Evolutionary conservation across 2,888 invertebrate genomes (phyloP), one percentile per base, ranked within the genome.

Genomic region (Panorpa germanica): DNA sequence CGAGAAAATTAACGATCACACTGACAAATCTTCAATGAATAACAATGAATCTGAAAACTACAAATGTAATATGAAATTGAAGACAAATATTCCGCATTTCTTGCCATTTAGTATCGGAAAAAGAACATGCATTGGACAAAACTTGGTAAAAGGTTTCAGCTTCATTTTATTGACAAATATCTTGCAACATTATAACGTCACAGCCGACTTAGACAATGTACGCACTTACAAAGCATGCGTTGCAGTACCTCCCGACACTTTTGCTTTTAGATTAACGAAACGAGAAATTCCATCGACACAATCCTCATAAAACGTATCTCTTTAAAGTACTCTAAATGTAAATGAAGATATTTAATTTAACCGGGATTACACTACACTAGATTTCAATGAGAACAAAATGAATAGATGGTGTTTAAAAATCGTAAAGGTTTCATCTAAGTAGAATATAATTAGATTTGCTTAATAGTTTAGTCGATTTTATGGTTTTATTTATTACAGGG

Each of bases 41-140:
- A 22, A 22, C 3, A 27, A 11, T 9, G 24, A 34, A 7, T 7
- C 8, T 5, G 32, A 30, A 23, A 12, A 22, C 9, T 27, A 31
- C 13, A 32, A 17, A 16, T 26, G 50, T 22, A 48, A 50, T 28
- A 49, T 46, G 19, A 35, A 57, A 1, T 53, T 67, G 0, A 63
- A 48, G 37, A 61, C 54, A 38, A 67, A 65, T 40, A 62, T 68
- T 7, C 63, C 76, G 0, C 72, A 80, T 45, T 85, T 83, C 45
- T 55, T 85, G 8, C 85, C 85, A 0, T 86, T 85, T 52, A 80
- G 82, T 45, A 78, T 80, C 24, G 85, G 85, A 5, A 81, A 75
- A 44, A 55, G 85, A n/a, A 80, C 82, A 0, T 85, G 85, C 45
- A 76, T 85, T 34, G 85, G 85, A 0, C 81, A 82, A 43, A 72